Base-by-base conservation (phyloP, 2,797 vertebrate species). In the Myotis vivesi region DNA sequence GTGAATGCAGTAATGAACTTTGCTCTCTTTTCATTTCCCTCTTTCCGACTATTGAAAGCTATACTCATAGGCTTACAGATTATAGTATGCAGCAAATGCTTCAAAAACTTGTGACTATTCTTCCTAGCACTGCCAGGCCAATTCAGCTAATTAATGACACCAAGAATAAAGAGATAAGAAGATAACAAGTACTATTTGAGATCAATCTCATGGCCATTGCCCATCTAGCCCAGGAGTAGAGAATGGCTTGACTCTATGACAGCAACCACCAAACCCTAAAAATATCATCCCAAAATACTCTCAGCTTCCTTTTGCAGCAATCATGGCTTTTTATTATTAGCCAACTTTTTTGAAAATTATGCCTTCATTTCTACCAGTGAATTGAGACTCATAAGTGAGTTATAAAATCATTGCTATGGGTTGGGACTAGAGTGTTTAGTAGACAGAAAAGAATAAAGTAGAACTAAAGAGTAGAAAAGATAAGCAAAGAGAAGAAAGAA, bases 1-100 rank as follows among this genome's bases (percentile, higher is more conserved):
- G n/a, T 81, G 81, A 92, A 84, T 89, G n/a, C 4, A 62, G 23
- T 55, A 92, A 89, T 76, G 83, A 92, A 93, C 83, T 96, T 96
- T 79, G 72, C 20, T 69, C 71, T 91, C 38, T 44, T 46, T 90
- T 57, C 72, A 77, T 93, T 85, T 75, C 41, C 33, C 30, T 84
- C 62, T 71, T 72, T 72, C 6, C 66, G 5, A 22, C 77, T 91
- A 28, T 41, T 84, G 28, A 86, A 90, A 91, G 64, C 30, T 73
- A 59, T 75, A 73, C 89, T 5, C 22, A 93, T 46, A 89, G 30
- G 73, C 17, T 89, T 71, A 46, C 3, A 82, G 38, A 41, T 91
- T 79, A 66, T 38, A 71, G 10, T 76, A 80, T 49, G 77, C 5
- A 75, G 17, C 13, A 66, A 73, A 3, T 41, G 11, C 51, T 90